Base-by-base conservation (phyloP, 2,888 invertebrate genomes). In the Crocallis elinguaria region DNA sequence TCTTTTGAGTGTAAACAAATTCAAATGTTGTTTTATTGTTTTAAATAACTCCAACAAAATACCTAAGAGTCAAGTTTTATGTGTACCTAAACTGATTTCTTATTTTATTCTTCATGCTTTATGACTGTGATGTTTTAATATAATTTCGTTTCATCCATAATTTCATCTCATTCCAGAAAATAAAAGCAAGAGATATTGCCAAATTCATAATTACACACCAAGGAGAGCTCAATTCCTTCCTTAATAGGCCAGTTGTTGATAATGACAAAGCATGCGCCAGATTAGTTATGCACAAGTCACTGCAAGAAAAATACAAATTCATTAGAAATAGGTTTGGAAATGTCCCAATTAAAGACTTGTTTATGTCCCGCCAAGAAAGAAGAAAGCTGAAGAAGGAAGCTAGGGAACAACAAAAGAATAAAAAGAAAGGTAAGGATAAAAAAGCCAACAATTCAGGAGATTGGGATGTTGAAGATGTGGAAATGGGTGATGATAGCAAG, bases 131-230 rank as follows among this genome's bases (percentile, higher is more conserved):
- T n/a, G n/a, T n/a, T n/a, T n/a, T n/a, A n/a, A n/a, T n/a, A n/a
- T n/a, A n/a, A n/a, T n/a, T n/a, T n/a, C n/a, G n/a, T n/a, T n/a
- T n/a, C n/a, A n/a, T n/a, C n/a, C n/a, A n/a, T n/a, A n/a, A n/a
- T n/a, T n/a, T n/a, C n/a, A n/a, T n/a, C n/a, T n/a, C n/a, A n/a
- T 84, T 78, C 7, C 86, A 91, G 91, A 91, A 90, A 86, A 77
- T 90, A n/a, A 87, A 88, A 71, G 71, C 88, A 1, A 84, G 79
- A 54, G 87, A 88, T 27, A 49, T 91, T 44, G 90, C 88, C 12
- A 79, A 79, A 54, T 91, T 91, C 58, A 85, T 82, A 37, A 79
- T 89, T 1, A 86, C 84, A 12, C 86, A 88, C 35, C 81, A 75
- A 49, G 88, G 83, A 12, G 74, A 85, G 38, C 62, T 90, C 1